phyloP scores from a whole-genome alignment of 64 coral and sea anemone species.

The Exaiptasia diaphana region DNA sequence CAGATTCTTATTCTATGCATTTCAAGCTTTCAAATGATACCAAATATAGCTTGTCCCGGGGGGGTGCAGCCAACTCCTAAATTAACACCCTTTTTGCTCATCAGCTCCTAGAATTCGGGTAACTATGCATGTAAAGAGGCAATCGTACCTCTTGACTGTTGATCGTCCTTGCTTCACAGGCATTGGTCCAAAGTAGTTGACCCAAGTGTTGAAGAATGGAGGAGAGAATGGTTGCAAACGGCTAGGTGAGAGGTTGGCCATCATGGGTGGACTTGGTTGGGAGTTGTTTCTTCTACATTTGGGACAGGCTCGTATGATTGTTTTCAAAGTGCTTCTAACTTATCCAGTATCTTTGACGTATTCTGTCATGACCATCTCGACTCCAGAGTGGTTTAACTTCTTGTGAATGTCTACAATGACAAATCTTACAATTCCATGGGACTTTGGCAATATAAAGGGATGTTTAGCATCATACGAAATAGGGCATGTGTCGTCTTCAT shows the following conservation, averaged over 20 bases:
- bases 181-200: constrained; percentile 25
- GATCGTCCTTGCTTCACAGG: constrained; percentile 11
- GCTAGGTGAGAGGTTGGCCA: constrained; percentile 9
- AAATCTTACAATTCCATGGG: background rate
- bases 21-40: too few relatives aligned
- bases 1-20: too few relatives aligned
- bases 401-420: constrained; percentile 13
- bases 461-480: background rate
- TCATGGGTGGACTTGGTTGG: constrained; percentile 9
- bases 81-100: too few relatives aligned
- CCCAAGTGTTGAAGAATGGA: constrained; percentile 3
- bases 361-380: background rate
- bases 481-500: background rate
- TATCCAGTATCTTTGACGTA: background rate
- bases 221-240: background rate
- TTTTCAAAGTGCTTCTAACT: background rate
- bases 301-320: background rate
- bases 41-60: too few relatives aligned
- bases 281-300: background rate
- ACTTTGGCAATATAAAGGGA: background rate
- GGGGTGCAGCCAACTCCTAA: too few relatives aligned
- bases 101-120: too few relatives aligned
- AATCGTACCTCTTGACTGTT: constrained; percentile 24
- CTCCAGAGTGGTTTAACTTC: background rate
- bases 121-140: constrained; percentile 15